These are phyloP conservation scores for Crocidura indochinensis DNA, from an alignment of 2,797 vertebrate genomes.

Conservation along the genomic window DNA sequence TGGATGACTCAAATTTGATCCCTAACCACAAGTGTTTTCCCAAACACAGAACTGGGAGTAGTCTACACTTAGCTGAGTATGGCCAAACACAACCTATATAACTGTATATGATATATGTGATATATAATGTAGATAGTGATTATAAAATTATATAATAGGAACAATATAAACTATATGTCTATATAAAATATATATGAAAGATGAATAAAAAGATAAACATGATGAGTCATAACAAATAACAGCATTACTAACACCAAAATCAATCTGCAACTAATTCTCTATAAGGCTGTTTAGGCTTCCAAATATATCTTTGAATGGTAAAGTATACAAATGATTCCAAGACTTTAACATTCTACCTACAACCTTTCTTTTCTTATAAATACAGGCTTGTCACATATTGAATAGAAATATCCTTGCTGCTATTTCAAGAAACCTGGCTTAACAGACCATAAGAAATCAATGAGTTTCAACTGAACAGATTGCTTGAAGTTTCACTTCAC, in stretches of 20 bases:
- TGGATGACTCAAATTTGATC: too few relatives aligned
- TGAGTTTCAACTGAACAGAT: conserved; percentile 59
- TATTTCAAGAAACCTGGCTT: conserved; percentile 38
- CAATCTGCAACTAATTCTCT: not conserved
- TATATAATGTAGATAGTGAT: too few relatives aligned
- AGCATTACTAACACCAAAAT: not conserved
- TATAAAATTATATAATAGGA: too few relatives aligned
- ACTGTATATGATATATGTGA: too few relatives aligned
- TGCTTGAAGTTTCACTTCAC: conserved; percentile 61
- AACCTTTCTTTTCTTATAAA: conserved; percentile 51
- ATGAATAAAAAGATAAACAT: conserved; percentile 26
- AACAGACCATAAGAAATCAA: conserved; percentile 71
- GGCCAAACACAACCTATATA: too few relatives aligned
- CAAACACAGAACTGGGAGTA: too few relatives aligned
- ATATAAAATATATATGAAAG: not conserved
- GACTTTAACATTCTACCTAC: conserved; percentile 16
- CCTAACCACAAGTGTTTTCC: too few relatives aligned
- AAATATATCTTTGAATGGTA: conserved; percentile 13
- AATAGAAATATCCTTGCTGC: conserved; percentile 65
- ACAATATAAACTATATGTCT: not conserved
- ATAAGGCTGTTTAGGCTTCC: conserved; percentile 51
- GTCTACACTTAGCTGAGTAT: too few relatives aligned
- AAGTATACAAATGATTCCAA: conserved; percentile 54
- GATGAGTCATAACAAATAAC: conserved; percentile 28
- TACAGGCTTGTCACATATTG: conserved; percentile 42